These are phyloP conservation scores for Cephonodes hylas DNA, from an alignment of 2,888 invertebrate genomes.

Conservation along the genomic window DNA sequence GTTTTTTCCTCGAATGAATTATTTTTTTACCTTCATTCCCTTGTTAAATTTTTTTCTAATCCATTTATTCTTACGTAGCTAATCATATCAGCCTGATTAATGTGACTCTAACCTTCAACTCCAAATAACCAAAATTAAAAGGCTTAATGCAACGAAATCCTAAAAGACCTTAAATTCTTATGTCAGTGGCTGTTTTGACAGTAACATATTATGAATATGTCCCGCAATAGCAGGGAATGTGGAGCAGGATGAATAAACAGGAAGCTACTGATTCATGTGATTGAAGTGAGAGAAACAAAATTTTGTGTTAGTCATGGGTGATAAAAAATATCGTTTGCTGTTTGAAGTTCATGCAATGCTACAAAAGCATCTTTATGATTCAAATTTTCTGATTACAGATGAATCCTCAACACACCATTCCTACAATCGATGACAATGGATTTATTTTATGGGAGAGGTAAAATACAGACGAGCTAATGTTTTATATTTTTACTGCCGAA, in stretches of 20 bases:
- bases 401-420: constrained; percentile 87
- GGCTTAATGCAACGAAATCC: neutral
- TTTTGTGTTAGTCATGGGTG: neutral
- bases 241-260: neutral
- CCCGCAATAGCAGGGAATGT: neutral
- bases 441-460: constrained; percentile 86
- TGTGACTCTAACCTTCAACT: too few relatives aligned
- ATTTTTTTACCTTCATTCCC: too few relatives aligned
- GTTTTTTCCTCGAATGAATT: too few relatives aligned
- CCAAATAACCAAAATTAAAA: neutral
- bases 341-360: neutral
- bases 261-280: neutral
- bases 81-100: too few relatives aligned
- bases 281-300: neutral
- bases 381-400: constrained; percentile 69
- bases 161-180: neutral
- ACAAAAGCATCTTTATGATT: constrained; percentile 3
- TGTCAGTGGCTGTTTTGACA: neutral
- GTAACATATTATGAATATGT: neutral
- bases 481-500: too few relatives aligned
- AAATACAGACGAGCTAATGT: neutral
- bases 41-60: too few relatives aligned
- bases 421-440: constrained; percentile 86
- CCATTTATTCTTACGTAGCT: too few relatives aligned
- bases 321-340: neutral